Base-by-base conservation (phyloP, 2,113 vertebrate species). In the Microtus oregoni region DNA sequence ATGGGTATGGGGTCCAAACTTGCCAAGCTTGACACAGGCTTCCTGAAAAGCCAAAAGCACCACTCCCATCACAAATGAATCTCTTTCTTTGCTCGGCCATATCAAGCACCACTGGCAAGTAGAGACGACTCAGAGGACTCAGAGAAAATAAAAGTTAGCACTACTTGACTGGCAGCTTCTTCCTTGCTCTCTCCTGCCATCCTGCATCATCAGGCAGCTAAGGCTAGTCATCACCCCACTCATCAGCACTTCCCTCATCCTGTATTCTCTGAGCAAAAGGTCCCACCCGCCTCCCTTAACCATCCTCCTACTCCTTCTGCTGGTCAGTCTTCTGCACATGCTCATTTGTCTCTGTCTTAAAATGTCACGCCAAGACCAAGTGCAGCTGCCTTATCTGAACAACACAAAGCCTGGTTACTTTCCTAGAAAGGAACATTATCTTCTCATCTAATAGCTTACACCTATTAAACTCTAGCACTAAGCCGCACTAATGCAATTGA, bases 381-480 rank as follows among this genome's bases (percentile, higher is more conserved):
- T 32, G 32, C 50, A 72, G 15, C n/a, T 76, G 50, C 6, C 19
- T 38, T 73, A 63, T 44, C 83, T 30, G 44, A 30, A 32, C 83
- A 75, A 52, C 35, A 76, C 72, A 67, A 35, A 65, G 61, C 38
- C 73, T 90, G 61, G 38, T 77, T 28, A 47, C 38, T 76, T 76
- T 76, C 70, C 90, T 68, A n/a, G 70, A 88, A 92, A 35, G 12
- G 91, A 72, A 20, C 44, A 55, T 89, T 61, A 88, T 63, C 92
- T 68, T 87, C 65, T 47, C 13, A 89, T 67, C 61, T 68, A 55
- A 85, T n/a, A 81, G 28, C 10, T 68, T 91, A 76, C 92, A 70
- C 86, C 73, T 52, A 93, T 85, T 93, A 95, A 89, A 88, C 7
- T 47, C 61, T 50, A 95, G 44, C 52, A 35, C 75, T 88, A 88